Conservation (phyloP, 2,888 invertebrate genomes). For the Petrolisthes cinctipes region DNA sequence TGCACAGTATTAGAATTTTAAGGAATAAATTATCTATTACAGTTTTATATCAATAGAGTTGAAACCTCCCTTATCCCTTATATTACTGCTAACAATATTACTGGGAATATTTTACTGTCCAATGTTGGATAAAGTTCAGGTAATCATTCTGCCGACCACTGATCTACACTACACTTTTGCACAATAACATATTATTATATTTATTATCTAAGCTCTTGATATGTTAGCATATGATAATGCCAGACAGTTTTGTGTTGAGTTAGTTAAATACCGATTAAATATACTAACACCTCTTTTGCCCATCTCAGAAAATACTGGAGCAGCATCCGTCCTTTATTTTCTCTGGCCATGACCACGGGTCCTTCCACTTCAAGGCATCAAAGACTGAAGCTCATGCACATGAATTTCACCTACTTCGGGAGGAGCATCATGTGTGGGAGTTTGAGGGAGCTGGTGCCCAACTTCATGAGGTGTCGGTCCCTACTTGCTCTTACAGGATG, state of each 20-base stretch:
- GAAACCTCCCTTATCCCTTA: too few relatives aligned
- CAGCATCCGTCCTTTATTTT: constrained; percentile 69
- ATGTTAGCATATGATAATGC: neutral
- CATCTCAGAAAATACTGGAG: constrained; percentile 51
- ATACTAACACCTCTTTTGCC: neutral
- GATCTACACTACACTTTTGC: neutral
- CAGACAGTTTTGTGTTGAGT: neutral
- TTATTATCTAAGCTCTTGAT: neutral
- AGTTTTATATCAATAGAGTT: too few relatives aligned
- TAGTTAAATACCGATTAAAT: neutral
- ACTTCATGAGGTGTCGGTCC: constrained; percentile 83
- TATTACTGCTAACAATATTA: too few relatives aligned
- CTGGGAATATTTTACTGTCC: too few relatives aligned
- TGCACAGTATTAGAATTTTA: too few relatives aligned
- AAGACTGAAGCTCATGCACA: constrained; percentile 50
- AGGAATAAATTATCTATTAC: too few relatives aligned
- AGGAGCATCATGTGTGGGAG: constrained; percentile 68
- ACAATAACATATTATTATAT: neutral
- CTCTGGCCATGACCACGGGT: constrained; percentile 72
- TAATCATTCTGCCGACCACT: too few relatives aligned
- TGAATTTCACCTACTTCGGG: constrained; percentile 59
- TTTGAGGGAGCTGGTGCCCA: constrained; percentile 63
- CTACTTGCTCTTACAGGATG: constrained; percentile 97
- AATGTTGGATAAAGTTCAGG: too few relatives aligned
- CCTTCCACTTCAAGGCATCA: constrained; percentile 59